Evolutionary conservation across 2,113 vertebrate genomes (phyloP).

Genomic region (Tonatia bakeri): DNA sequence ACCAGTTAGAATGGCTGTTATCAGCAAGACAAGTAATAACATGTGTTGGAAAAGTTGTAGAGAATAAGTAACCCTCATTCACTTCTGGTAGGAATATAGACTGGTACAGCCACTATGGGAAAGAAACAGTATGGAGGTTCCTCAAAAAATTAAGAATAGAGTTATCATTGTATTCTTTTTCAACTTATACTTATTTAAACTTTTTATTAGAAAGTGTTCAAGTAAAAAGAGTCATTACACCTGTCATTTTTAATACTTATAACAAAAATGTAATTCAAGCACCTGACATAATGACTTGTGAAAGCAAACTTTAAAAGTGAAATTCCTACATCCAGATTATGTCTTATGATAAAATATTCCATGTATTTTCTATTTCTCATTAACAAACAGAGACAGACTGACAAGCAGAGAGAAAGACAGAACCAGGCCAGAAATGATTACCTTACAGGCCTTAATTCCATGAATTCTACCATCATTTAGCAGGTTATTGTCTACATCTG

Average conservation of each 20-base stretch:
- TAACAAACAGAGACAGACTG: background rate
- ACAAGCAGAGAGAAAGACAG: background rate
- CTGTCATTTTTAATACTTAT: slow-evolving; percentile 24
- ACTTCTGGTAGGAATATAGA: background rate
- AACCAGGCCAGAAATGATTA: background rate
- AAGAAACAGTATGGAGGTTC: background rate
- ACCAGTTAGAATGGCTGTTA: background rate
- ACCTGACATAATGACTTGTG: slow-evolving; percentile 1
- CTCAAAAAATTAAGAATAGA: background rate
- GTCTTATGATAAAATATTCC: background rate
- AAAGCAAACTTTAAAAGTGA: background rate
- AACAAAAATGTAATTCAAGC: background rate
- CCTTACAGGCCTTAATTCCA: background rate
- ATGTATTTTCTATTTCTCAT: background rate
- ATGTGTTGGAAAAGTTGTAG: background rate
- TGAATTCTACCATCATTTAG: background rate
- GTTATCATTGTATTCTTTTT: background rate
- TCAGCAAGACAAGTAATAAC: background rate
- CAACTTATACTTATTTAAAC: background rate
- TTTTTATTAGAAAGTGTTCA: background rate
- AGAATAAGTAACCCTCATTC: background rate
- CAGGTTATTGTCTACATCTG: background rate
- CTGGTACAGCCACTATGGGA: background rate
- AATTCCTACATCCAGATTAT: background rate
- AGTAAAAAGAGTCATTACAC: background rate